phyloP scores from a whole-genome alignment of 2,888 invertebrate genomes.

The Dioctria rufipes region DNA sequence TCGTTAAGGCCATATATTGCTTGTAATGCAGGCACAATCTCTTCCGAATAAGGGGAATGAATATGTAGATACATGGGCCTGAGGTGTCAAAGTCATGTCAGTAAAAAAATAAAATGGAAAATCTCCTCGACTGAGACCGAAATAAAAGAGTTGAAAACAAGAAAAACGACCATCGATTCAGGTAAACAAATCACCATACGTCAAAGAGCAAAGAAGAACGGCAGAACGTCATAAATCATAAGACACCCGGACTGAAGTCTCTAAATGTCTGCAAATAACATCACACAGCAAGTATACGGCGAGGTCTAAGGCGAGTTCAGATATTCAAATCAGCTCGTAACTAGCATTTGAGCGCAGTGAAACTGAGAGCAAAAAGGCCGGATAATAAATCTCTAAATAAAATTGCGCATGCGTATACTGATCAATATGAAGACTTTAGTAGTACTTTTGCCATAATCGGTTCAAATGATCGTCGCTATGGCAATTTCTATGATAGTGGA shows the following conservation, averaged over 20 bases:
- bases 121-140: background rate
- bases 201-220: slow-evolving; percentile 32
- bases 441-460: background rate
- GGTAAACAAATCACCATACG: slow-evolving; percentile 53
- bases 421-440: slow-evolving; percentile 21
- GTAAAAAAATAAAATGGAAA: slow-evolving; percentile 27
- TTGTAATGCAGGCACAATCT: slow-evolving; percentile 23
- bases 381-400: slow-evolving; percentile 28
- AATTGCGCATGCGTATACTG: slow-evolving; percentile 20
- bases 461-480: too few relatives aligned
- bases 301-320: slow-evolving; percentile 36
- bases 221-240: slow-evolving; percentile 50
- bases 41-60: slow-evolving; percentile 40
- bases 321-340: slow-evolving; percentile 49
- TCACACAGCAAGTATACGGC: background rate
- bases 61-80: slow-evolving; percentile 10
- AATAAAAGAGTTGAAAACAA: background rate
- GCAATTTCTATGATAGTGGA: background rate
- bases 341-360: background rate
- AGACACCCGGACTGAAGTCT: slow-evolving; percentile 9
- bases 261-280: slow-evolving; percentile 43
- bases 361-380: slow-evolving; percentile 8
- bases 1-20: slow-evolving; percentile 46
- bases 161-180: slow-evolving; percentile 30
- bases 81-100: slow-evolving; percentile 53